Evolutionary conservation across 2,888 invertebrate species (phyloP).

Genomic region (Piscicola geometra): DNA sequence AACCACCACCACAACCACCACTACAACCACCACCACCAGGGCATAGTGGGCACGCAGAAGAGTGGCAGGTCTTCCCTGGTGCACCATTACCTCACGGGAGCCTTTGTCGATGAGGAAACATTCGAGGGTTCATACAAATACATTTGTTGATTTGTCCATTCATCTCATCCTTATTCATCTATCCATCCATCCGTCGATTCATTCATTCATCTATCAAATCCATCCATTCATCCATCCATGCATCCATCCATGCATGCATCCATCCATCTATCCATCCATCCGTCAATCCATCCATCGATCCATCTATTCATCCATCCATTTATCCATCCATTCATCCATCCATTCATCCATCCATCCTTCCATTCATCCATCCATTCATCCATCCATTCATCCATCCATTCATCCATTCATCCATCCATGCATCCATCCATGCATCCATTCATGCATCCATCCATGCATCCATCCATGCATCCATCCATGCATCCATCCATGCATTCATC

Average conservation of each 20-base stretch:
- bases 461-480: background rate
- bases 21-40: slow-evolving; percentile 56
- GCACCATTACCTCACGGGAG: slow-evolving; percentile 93
- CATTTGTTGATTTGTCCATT: background rate
- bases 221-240: background rate
- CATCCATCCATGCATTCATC: background rate
- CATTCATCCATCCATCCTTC: background rate
- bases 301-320: background rate
- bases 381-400: background rate
- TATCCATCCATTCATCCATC: background rate
- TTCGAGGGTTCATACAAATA: slow-evolving; percentile 68
- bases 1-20: no score
- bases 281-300: background rate
- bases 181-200: background rate
- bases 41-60: slow-evolving; percentile 87
- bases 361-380: background rate
- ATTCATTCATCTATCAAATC: background rate
- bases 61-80: slow-evolving; percentile 96
- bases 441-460: background rate
- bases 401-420: background rate
- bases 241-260: background rate
- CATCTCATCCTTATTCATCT: background rate
- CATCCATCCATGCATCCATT: background rate
- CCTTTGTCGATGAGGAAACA: slow-evolving; percentile 95
- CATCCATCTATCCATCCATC: background rate